Conservation (phyloP, 2,888 invertebrate species). For the Volucella inanis region DNA sequence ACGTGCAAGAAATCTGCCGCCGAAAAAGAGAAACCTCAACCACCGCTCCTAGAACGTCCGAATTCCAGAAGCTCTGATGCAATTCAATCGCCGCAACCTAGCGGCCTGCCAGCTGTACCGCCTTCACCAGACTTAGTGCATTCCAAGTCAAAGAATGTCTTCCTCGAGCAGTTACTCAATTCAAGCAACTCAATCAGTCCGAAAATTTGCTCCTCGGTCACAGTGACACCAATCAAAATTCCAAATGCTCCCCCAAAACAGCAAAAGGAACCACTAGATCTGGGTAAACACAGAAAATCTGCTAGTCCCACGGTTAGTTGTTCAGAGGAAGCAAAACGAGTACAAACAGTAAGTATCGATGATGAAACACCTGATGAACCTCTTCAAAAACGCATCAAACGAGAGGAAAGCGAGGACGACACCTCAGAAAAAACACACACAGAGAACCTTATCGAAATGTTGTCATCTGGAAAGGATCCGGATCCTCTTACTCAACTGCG, state of each 20-base stretch:
- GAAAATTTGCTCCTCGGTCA: slow-evolving; percentile 76
- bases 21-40: slow-evolving; percentile 80
- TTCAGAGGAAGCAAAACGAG: slow-evolving; percentile 87
- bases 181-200: slow-evolving; percentile 76
- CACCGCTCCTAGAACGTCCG: slow-evolving; percentile 83
- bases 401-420: slow-evolving; percentile 82
- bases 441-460: slow-evolving; percentile 83
- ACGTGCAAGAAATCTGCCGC: slow-evolving; percentile 84
- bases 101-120: slow-evolving; percentile 88
- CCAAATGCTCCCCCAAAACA: slow-evolving; percentile 76
- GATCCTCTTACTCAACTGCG: slow-evolving; percentile 89
- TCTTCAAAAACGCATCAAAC: slow-evolving; percentile 84
- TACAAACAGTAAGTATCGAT: slow-evolving; percentile 82
- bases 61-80: slow-evolving; percentile 89
- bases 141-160: slow-evolving; percentile 80
- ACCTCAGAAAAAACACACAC: slow-evolving; percentile 81
- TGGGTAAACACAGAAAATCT: slow-evolving; percentile 87
- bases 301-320: slow-evolving; percentile 90
- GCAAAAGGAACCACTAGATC: slow-evolving; percentile 88
- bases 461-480: slow-evolving; percentile 84
- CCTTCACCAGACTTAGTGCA: slow-evolving; percentile 88
- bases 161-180: slow-evolving; percentile 75
- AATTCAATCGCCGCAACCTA: slow-evolving; percentile 89
- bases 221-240: slow-evolving; percentile 75
- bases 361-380: slow-evolving; percentile 82